Conservation (phyloP, 2,888 invertebrate genomes). For the Pachydiplax longipennis region DNA sequence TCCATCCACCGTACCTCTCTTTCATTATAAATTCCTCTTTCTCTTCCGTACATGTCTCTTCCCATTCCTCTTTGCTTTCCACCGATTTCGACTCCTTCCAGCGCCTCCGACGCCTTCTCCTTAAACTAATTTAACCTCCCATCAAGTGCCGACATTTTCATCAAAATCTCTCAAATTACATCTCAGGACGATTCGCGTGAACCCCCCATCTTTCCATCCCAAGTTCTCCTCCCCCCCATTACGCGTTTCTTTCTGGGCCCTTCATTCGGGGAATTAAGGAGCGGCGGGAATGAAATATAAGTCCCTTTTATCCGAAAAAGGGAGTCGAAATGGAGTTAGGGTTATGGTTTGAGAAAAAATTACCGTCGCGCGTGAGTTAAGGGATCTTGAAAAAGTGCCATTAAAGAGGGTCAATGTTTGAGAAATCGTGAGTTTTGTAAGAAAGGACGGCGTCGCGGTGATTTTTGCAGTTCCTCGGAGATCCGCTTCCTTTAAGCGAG, state of each 20-base stretch:
- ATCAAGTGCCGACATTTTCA: slow-evolving; percentile 1
- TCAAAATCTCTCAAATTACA: not conserved
- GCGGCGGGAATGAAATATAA: not conserved
- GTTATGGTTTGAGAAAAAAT: not conserved
- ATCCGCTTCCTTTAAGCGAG: too few species aligned
- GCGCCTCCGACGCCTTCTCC: not conserved
- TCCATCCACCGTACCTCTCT: not conserved
- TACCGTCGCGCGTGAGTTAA: not conserved
- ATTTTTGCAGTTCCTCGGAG: too few species aligned
- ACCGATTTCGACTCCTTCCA: not conserved
- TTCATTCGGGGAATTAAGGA: not conserved
- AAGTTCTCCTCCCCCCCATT: not conserved
- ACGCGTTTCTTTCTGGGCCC: not conserved
- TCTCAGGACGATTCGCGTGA: not conserved
- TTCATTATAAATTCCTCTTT: not conserved
- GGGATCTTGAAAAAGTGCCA: not conserved
- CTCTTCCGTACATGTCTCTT: not conserved
- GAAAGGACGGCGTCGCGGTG: too few species aligned
- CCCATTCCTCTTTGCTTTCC: not conserved
- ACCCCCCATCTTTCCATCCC: not conserved
- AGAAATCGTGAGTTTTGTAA: not conserved
- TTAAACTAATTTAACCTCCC: slow-evolving; percentile 1
- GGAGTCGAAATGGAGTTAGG: not conserved
- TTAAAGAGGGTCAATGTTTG: not conserved
- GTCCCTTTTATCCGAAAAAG: not conserved